A percentile compares a stretch with the other conserved stretches of the same genome.
These are phyloP conservation scores for Phalacrocorax carbo DNA, from an alignment of 2,113 vertebrate genomes.

Conservation along the genomic window DNA sequence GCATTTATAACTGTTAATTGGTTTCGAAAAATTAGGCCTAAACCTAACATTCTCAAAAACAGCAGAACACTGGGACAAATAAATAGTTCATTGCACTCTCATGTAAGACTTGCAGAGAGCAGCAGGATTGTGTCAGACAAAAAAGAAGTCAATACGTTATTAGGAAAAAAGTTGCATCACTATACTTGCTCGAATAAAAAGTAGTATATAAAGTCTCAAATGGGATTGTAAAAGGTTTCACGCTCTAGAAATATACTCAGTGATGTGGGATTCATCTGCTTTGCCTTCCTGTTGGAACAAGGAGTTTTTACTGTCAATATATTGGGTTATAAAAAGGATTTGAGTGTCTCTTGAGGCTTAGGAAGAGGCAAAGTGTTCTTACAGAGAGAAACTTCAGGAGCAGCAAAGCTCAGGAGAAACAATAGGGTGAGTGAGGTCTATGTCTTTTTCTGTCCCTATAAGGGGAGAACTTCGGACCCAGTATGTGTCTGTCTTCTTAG, in stretches of 20 bases:
- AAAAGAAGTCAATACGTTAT: background rate
- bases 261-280: background rate
- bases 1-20: background rate
- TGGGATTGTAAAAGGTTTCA: conserved; percentile 22
- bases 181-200: background rate
- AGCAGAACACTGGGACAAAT: background rate
- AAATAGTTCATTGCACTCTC: background rate
- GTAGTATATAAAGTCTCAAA: background rate
- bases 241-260: background rate
- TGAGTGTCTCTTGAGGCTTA: background rate
- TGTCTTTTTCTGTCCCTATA: background rate
- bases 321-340: conserved; percentile 2
- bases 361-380: background rate
- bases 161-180: background rate
- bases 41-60: background rate
- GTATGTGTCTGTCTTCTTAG: background rate
- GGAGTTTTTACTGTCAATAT: background rate
- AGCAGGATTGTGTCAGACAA: background rate
- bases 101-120: background rate
- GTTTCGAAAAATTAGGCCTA: background rate
- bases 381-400: background rate
- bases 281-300: conserved; percentile 2
- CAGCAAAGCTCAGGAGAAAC: background rate
- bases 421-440: background rate
- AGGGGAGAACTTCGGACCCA: background rate